Conservation (phyloP, 2,797 vertebrate species). For the Chelon labrosus region DNA sequence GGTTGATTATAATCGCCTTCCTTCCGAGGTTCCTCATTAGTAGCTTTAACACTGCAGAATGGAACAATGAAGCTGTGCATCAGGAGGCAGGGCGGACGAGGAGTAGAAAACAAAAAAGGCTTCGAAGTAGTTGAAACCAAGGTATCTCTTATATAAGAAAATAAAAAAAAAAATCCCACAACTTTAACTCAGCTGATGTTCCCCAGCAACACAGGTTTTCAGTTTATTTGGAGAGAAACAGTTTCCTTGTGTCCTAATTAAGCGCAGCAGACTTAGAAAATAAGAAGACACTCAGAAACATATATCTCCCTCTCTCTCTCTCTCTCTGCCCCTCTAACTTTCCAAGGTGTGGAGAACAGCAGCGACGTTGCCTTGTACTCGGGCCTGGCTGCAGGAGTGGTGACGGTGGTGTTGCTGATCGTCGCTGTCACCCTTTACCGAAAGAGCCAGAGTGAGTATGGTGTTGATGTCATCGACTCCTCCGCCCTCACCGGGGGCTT, state of each 20-base stretch:
- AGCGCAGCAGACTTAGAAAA: neutral
- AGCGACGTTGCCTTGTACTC: constrained; percentile 95
- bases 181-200: constrained; percentile 27
- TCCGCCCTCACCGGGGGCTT: constrained; percentile 96
- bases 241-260: constrained; percentile 45
- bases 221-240: constrained; percentile 44
- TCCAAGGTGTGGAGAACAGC: constrained; percentile 89
- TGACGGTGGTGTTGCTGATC: constrained; percentile 92
- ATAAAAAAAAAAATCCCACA: constrained; percentile 25
- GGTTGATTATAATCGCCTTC: constrained; percentile 91
- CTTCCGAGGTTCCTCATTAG: constrained; percentile 81
- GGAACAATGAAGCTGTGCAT: constrained; percentile 62
- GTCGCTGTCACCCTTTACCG: constrained; percentile 93
- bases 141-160: constrained; percentile 27
- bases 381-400: constrained; percentile 92
- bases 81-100: constrained; percentile 40
- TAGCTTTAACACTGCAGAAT: constrained; percentile 66
- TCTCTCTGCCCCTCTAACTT: neutral
- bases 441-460: constrained; percentile 96
- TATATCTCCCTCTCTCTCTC: neutral
- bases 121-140: constrained; percentile 51
- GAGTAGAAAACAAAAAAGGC: constrained; percentile 48
- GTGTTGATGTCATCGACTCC: constrained; percentile 97
- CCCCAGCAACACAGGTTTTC: constrained; percentile 22
- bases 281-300: neutral